Base-by-base conservation (phyloP, 2,888 invertebrate genomes). In the Galeopsomyia nigrocyanea region DNA sequence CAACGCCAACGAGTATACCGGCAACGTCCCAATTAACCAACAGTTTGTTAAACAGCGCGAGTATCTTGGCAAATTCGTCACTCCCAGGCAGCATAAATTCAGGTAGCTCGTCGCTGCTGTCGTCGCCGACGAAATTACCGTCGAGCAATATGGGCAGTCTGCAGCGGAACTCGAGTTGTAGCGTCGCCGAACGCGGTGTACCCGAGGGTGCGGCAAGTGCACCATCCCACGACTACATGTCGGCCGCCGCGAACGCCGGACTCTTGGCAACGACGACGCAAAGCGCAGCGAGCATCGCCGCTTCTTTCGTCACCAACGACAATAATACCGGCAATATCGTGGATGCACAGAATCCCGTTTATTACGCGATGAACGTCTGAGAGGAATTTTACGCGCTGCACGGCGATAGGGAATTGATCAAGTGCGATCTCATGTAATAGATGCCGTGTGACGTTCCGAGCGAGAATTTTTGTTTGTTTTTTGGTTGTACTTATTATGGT, bases 351-450 rank as follows among this genome's bases (percentile, higher is more conserved):
- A 84, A 85, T 80, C 80, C 87, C 76, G 80, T 94, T 49, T 94
- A 93, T 84, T 95, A 95, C 83, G 94, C 94, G 57, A 94, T 95
- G 95, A 95, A 95, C 83, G 94, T 95, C 88, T 95, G 93, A 94
- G 75, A 73, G 19, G 60, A 72, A 39, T 75, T 75, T 71, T 67
- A 72, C 58, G 61, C 74, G 49, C 49, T 75, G 57, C 74, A 75
- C 67, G 72, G 21, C 31, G 75, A 72, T 17, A 67, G 58, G 56
- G 75, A 75, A 21, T 26, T 75, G 39, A 51, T 75, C 22, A 73
- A 62, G 71, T 75, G 75, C 17, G 75, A 75, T 21, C 75, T 75
- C 64, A 75, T 75, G 73, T 75, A 67, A 65, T 14, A 14, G 16
- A 21, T 51, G 14, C 21, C 55, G 21, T 21, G 55, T 39, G 7